Evolutionary conservation across 2,113 vertebrate species (phyloP).

Genomic region (Gymnarchus niloticus): DNA sequence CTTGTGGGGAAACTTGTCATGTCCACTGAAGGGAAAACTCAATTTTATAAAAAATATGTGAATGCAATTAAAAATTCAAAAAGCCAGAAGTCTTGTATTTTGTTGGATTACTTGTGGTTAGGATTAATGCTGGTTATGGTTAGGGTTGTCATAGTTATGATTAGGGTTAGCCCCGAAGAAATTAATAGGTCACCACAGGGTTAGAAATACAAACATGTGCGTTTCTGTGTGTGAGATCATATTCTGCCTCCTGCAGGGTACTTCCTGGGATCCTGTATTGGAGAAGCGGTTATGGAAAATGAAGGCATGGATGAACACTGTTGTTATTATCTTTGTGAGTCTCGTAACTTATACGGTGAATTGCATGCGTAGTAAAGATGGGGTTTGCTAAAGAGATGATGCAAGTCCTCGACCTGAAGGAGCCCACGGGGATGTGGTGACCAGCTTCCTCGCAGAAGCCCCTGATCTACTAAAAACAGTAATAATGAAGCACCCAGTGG

Average conservation of each 20-base stretch:
- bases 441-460: background rate
- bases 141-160: too few species aligned
- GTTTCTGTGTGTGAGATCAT: too few species aligned
- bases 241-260: background rate
- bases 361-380: background rate
- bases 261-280: background rate
- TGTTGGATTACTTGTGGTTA: too few species aligned
- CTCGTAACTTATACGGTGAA: background rate
- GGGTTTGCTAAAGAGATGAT: background rate
- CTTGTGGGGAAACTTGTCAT: too few species aligned
- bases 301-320: background rate
- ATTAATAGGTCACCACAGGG: too few species aligned
- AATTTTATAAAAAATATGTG: too few species aligned
- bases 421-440: background rate
- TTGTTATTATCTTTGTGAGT: background rate
- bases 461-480: background rate
- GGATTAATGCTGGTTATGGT: too few species aligned
- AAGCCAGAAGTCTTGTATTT: too few species aligned
- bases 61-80: too few species aligned
- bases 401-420: background rate
- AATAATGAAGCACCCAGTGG: background rate
- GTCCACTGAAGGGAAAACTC: too few species aligned
- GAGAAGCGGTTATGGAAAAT: background rate
- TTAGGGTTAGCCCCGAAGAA: too few species aligned
- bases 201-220: too few species aligned